A percentile compares a stretch with the other conserved stretches of the same genome.
These are phyloP conservation scores for Thaumetopoea pityocampa DNA, from an alignment of 1,140 invertebrate genomes.

Conservation along the genomic window DNA sequence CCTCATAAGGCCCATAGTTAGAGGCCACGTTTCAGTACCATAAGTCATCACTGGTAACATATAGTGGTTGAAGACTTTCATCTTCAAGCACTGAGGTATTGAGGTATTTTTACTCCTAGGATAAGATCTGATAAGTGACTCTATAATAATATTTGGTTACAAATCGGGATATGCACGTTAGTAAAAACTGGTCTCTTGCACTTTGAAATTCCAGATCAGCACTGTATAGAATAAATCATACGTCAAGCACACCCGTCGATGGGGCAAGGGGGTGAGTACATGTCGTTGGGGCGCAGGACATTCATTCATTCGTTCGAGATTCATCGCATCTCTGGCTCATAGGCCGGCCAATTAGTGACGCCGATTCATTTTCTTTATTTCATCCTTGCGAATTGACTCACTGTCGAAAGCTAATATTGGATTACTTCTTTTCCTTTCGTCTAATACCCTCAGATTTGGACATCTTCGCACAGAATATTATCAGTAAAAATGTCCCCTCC, in stretches of 20 bases:
- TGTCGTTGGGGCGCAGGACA: conserved; percentile 32
- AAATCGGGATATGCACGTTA: not conserved
- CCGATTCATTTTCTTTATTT: conserved; percentile 33
- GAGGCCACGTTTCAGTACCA: no score
- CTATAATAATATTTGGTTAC: no score
- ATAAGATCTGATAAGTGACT: no score
- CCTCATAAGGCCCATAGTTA: no score
- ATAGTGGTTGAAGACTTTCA: no score
- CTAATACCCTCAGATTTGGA: no score
- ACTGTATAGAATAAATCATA: conserved; percentile 38
- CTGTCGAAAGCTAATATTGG: conserved; percentile 10
- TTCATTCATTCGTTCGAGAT: conserved; percentile 37
- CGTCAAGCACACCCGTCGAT: conserved; percentile 39
- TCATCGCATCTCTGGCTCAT: conserved; percentile 39
- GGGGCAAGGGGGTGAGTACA: conserved; percentile 30
- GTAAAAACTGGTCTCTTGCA: conserved; percentile 20
- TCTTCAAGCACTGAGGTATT: no score
- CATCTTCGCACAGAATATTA: no score
- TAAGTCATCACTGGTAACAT: no score
- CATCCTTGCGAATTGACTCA: conserved; percentile 12
- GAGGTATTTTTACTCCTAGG: no score
- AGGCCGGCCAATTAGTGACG: conserved; percentile 35
- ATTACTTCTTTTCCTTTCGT: conserved; percentile 9
- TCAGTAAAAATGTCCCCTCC: no score
- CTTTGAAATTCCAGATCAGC: conserved; percentile 14